Evolutionary conservation across 1,140 invertebrate species (phyloP), one percentile per base, ranked within the genome.

Genomic region (Psix sp.): DNA sequence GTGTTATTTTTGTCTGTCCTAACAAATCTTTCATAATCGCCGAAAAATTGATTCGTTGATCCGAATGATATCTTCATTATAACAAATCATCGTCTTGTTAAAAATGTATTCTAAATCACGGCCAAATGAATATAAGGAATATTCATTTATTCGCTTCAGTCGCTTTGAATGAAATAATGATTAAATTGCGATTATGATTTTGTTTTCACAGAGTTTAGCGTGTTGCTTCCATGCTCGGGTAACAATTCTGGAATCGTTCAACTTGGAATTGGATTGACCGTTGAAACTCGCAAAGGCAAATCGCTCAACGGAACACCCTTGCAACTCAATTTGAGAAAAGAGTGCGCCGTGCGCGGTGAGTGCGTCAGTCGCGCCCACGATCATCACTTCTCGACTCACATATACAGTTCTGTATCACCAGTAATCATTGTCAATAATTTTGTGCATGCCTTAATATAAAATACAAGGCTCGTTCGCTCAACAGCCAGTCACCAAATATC

Each of bases 311-410:
- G 95, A 77, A 98, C 95, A 77, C 96, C 96, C 51, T 89, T 98
- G 65, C 91, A 93, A 81, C 90, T 98, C 68, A 93, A 92, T 82
- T 90, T 98, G 77, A 92, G 94, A 86, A 98, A 98, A 91, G 94
- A 97, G 90, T 98, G 97, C 90, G 92, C 93, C 85, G 92, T 94
- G 88, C 92, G 93, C 91, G 94, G 94, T 95, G 91, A 93, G 92
- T 88, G 73, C 80, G 80, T 84, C 77, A 83, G 77, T 86, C 82
- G 81, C 79, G 81, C 80, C 81, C 76, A 83, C 80, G 80, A 86
- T 83, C 84, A 81, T 77, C 81, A 84, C 67, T 76, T 81, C 79
- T 80, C 77, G 60, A 82, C 79, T 82, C 78, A 80, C 80, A 83
- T 80, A 80, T 78, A 82, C 81, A 86, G 82, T 84, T 86, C 82